Evolutionary conservation across 2,797 vertebrate genomes (phyloP).

Genomic region (Heliangelus exortis): DNA sequence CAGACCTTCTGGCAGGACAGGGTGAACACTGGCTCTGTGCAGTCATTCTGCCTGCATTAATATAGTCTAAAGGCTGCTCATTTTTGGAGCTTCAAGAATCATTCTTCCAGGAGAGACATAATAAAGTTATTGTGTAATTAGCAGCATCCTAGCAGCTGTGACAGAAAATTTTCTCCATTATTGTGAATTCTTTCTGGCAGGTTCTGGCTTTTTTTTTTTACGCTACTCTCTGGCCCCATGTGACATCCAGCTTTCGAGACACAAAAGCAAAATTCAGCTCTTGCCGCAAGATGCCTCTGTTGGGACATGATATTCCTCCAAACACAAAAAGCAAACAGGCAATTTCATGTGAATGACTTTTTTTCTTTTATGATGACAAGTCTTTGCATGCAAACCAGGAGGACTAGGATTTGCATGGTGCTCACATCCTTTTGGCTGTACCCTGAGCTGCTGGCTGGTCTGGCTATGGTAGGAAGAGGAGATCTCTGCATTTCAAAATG

Average conservation of each 20-base stretch:
- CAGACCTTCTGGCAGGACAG: not conserved
- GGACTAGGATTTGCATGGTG: rapidly evolving
- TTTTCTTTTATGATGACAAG: rapidly evolving
- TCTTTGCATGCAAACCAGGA: not conserved
- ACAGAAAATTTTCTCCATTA: not conserved
- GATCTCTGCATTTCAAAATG: no score
- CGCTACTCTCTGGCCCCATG: rapidly evolving
- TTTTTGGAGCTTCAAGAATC: slow-evolving; percentile 30
- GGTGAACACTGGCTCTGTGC: not conserved
- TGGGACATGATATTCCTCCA: not conserved
- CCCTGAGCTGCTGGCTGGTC: rapidly evolving
- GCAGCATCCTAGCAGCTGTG: slow-evolving; percentile 21
- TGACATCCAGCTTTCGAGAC: not conserved
- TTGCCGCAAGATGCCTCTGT: not conserved
- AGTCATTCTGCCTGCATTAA: slow-evolving; percentile 35
- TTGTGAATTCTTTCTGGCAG: slow-evolving; percentile 45
- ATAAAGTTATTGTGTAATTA: slow-evolving; percentile 54
- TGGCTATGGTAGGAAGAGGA: not conserved
- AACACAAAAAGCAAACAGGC: not conserved
- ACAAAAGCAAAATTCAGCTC: slow-evolving; percentile 1
- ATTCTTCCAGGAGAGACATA: slow-evolving; percentile 46
- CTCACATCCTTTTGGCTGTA: rapidly evolving
- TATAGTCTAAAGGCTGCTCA: slow-evolving; percentile 36
- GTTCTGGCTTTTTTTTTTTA: not conserved
- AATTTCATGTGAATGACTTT: not conserved